These are phyloP conservation scores for Albula glossodonta DNA, from an alignment of 2,113 vertebrate genomes.

Conservation along the genomic window DNA sequence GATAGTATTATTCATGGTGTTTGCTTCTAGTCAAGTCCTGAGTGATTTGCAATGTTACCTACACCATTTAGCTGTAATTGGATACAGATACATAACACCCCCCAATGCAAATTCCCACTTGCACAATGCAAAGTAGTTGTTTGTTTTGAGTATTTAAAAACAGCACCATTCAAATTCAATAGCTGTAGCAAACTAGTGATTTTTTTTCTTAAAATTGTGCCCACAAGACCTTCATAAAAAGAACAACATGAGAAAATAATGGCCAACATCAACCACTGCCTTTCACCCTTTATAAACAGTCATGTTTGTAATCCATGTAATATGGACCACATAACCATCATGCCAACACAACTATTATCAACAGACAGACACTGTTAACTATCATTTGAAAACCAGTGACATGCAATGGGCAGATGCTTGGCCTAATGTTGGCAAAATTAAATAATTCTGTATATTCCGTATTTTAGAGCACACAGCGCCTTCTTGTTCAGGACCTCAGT, in stretches of 20 bases:
- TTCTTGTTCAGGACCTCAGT: neutral
- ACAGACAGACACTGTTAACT: no score
- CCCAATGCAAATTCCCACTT: neutral
- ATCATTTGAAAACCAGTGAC: neutral
- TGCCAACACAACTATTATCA: no score
- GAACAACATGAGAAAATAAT: neutral
- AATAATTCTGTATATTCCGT: no score
- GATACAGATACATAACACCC: slow-evolving; percentile 12
- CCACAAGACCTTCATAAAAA: neutral
- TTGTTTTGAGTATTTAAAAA: neutral
- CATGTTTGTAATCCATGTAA: no score
- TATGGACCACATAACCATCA: no score
- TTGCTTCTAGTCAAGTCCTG: neutral
- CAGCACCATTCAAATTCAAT: no score
- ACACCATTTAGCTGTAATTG: slow-evolving; percentile 10
- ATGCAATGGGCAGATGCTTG: neutral
- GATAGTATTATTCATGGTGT: neutral
- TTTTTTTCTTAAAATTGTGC: neutral
- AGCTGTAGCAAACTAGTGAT: no score
- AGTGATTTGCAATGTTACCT: neutral
- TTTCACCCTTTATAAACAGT: neutral
- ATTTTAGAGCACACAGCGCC: neutral
- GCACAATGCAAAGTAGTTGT: no score
- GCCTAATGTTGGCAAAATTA: no score
- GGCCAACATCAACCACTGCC: neutral